These are phyloP conservation scores for Panorpa germanica DNA, from an alignment of 2,888 invertebrate genomes.

Conservation along the genomic window DNA sequence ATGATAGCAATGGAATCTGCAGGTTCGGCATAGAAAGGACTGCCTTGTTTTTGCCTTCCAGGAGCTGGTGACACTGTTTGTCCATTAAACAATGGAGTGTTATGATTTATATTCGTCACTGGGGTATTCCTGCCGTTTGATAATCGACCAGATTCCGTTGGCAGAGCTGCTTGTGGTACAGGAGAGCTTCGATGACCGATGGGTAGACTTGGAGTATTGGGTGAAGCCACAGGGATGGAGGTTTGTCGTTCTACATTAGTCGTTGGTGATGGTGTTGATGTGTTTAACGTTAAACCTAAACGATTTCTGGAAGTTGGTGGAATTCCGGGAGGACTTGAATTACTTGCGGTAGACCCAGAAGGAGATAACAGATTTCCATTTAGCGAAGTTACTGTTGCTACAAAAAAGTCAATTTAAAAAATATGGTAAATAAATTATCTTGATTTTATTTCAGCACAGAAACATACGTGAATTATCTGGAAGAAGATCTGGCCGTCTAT, in stretches of 20 bases:
- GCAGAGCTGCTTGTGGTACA: no score
- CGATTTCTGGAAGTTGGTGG: slow-evolving; percentile 14
- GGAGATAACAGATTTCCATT: slow-evolving; percentile 29
- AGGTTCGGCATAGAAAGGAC: slow-evolving; percentile 80
- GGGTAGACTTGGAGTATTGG: no score
- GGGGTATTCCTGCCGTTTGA: no score
- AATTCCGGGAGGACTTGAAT: slow-evolving; percentile 16
- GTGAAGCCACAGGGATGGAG: no score
- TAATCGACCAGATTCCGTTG: no score
- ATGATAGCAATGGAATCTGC: slow-evolving; percentile 47
- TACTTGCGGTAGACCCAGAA: slow-evolving; percentile 19
- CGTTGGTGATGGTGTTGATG: slow-evolving; percentile 17
- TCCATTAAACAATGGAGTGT: no score
- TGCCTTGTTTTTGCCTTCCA: slow-evolving; percentile 42
- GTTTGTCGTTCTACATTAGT: slow-evolving; percentile 29
- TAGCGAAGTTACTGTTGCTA: slow-evolving; percentile 35
- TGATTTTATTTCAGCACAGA: neutral
- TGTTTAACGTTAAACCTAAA: slow-evolving; percentile 15
- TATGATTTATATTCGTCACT: no score
- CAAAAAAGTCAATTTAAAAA: neutral
- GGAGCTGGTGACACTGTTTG: slow-evolving; percentile 18
- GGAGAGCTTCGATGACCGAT: no score
- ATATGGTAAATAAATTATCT: slow-evolving; percentile 1
- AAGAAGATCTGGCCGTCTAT: slow-evolving; percentile 36
- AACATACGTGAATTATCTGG: slow-evolving; percentile 36